These are phyloP conservation scores for Diploscapter pachys DNA, from an alignment of 1,140 invertebrate genomes.

Conservation along the genomic window DNA sequence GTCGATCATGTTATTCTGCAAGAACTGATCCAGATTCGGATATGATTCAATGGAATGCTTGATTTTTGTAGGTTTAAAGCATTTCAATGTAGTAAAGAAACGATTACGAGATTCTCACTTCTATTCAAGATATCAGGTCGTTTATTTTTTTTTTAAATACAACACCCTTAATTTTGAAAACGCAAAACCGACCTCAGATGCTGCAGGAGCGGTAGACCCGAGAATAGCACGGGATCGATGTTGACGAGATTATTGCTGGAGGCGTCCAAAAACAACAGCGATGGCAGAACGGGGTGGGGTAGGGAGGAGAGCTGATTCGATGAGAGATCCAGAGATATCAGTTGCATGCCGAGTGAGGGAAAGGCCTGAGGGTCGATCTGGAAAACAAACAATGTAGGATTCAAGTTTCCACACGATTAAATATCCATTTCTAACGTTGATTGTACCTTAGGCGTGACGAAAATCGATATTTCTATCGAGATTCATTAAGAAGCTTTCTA, in stretches of 20 bases:
- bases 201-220: constrained; percentile 33
- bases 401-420: background rate
- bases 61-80: too few relatives aligned
- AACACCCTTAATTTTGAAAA: too few relatives aligned
- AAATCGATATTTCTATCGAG: too few relatives aligned
- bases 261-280: constrained; percentile 34
- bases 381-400: background rate
- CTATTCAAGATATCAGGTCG: too few relatives aligned
- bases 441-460: too few relatives aligned
- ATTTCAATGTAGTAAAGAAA: too few relatives aligned
- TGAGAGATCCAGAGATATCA: constrained; percentile 25
- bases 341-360: constrained; percentile 22
- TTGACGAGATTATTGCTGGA: constrained; percentile 21
- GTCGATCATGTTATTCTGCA: too few relatives aligned
- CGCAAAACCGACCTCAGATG: constrained; percentile 8
- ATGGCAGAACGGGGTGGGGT: constrained; percentile 37
- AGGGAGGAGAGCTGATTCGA: constrained; percentile 24
- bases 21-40: too few relatives aligned
- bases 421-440: background rate
- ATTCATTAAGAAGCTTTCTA: too few relatives aligned
- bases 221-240: constrained; percentile 34
- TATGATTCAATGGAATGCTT: too few relatives aligned
- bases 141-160: too few relatives aligned
- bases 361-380: constrained; percentile 27
- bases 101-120: too few relatives aligned